Conservation (phyloP, 1,140 invertebrate genomes). For the Ips typographus region DNA sequence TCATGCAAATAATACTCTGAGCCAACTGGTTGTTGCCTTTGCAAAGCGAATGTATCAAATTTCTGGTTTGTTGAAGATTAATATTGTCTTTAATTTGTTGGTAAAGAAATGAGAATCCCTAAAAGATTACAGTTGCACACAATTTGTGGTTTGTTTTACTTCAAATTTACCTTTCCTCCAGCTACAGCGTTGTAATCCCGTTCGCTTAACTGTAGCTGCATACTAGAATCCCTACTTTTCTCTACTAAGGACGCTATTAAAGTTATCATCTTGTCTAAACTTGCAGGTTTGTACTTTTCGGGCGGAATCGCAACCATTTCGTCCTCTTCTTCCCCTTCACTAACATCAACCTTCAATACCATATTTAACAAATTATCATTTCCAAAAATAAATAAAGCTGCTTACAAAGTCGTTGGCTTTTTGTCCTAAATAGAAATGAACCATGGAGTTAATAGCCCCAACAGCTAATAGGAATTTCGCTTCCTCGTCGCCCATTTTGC, state of each 20-base stretch:
- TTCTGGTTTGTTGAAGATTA: conserved; percentile 87
- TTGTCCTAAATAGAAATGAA: conserved; percentile 88
- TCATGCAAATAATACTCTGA: conserved; percentile 79
- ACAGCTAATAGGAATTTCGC: conserved; percentile 82
- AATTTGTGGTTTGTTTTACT: no score
- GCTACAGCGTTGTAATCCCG: conserved; percentile 81
- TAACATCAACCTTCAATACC: conserved; percentile 59
- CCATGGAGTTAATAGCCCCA: conserved; percentile 85
- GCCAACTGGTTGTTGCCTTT: conserved; percentile 87
- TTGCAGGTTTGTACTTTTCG: conserved; percentile 82
- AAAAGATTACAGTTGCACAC: conserved; percentile 9
- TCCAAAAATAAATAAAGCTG: conserved; percentile 19
- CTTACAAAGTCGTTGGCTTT: conserved; percentile 67
- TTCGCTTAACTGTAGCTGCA: conserved; percentile 71
- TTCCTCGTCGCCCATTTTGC: conserved; percentile 93
- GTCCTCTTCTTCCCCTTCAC: conserved; percentile 80
- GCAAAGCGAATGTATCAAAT: conserved; percentile 88
- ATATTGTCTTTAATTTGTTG: conserved; percentile 93
- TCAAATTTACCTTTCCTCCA: conserved; percentile 66
- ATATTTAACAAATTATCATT: not conserved
- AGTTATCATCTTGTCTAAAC: conserved; percentile 95
- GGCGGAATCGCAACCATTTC: conserved; percentile 60
- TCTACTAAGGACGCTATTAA: conserved; percentile 85
- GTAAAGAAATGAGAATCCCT: conserved; percentile 88
- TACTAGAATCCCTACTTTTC: conserved; percentile 76